Evolutionary conservation across 2,797 vertebrate species (phyloP).

Genomic region (Cercopithecus neglectus): DNA sequence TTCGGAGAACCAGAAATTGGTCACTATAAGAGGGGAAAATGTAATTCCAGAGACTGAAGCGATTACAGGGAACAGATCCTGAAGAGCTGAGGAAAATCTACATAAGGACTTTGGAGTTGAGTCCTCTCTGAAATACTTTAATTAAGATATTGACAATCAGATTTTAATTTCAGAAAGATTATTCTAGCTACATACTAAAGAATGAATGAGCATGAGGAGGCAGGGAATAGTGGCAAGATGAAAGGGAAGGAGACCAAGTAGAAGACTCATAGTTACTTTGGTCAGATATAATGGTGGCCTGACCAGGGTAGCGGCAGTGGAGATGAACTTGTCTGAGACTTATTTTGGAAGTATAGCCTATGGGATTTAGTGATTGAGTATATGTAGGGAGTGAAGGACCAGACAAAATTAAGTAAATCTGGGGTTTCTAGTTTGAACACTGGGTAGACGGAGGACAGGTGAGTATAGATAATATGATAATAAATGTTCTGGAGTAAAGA

Average conservation of each 20-base stretch:
- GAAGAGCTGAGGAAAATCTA: background rate
- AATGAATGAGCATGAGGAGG: background rate
- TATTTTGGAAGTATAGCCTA: background rate
- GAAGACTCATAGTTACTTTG: background rate
- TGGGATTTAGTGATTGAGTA: background rate
- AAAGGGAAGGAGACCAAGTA: background rate
- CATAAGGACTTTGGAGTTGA: background rate
- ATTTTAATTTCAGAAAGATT: conserved; percentile 14
- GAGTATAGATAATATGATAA: background rate
- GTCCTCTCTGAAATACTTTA: background rate
- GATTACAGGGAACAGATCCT: background rate
- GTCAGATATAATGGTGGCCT: background rate
- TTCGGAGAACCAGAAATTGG: background rate
- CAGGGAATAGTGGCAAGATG: background rate
- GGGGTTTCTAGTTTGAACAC: background rate
- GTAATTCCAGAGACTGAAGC: background rate
- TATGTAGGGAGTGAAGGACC: background rate
- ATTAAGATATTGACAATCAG: background rate
- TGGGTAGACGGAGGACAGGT: background rate
- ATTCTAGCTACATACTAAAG: background rate
- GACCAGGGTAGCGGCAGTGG: background rate
- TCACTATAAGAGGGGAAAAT: background rate
- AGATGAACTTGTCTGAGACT: background rate
- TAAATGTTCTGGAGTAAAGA: background rate
- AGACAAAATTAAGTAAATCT: background rate